These are phyloP conservation scores for Phania funesta DNA, from an alignment of 2,888 invertebrate genomes.

Conservation along the genomic window DNA sequence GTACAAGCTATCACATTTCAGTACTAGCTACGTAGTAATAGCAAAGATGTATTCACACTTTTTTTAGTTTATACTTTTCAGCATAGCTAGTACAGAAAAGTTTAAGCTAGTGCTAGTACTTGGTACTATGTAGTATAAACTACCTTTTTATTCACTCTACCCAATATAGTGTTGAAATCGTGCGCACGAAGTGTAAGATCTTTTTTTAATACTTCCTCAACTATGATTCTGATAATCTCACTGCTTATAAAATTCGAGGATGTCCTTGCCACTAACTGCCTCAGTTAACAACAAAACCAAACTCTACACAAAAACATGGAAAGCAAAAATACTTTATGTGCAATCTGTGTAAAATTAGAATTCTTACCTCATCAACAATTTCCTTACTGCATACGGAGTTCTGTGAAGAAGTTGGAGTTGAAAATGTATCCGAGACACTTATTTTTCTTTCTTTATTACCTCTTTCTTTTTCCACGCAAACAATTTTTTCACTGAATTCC, in stretches of 20 bases:
- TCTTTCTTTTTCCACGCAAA: conserved; percentile 24
- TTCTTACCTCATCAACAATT: background rate
- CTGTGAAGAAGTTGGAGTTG: too few species aligned
- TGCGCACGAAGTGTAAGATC: background rate
- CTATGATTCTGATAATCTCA: background rate
- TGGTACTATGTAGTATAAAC: too few species aligned
- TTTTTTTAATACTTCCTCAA: background rate
- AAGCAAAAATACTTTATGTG: too few species aligned
- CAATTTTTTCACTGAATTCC: conserved; percentile 14
- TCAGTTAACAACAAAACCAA: too few species aligned
- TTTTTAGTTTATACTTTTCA: conserved; percentile 8
- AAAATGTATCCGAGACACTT: too few species aligned
- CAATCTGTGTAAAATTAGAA: too few species aligned
- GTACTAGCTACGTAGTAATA: background rate
- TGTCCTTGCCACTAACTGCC: background rate
- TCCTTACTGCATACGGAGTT: too few species aligned
- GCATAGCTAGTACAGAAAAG: background rate
- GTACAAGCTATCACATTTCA: background rate
- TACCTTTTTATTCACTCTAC: too few species aligned
- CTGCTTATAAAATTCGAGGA: background rate
- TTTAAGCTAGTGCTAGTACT: background rate
- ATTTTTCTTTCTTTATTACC: background rate
- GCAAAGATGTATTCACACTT: conserved; percentile 6
- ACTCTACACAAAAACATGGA: too few species aligned
- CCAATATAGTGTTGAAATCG: background rate